Percentiles rank a stretch among this genome's conserved stretches.
These are phyloP conservation scores for Mythimna albipuncta DNA, from an alignment of 2,888 invertebrate genomes.

Conservation along the genomic window DNA sequence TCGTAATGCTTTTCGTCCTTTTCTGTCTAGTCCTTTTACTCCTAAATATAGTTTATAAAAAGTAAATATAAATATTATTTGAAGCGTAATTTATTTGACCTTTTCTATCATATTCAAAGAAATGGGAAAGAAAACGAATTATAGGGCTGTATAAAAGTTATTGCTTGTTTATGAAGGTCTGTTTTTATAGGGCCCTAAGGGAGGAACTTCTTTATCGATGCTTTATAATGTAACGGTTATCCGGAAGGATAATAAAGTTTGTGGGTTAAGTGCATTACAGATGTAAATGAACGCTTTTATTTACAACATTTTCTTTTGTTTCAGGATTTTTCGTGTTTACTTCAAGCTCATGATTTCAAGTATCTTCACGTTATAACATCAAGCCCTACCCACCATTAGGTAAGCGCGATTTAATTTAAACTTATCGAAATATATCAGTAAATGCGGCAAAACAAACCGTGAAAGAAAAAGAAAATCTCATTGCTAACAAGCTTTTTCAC, in stretches of 20 bases:
- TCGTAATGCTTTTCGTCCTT: constrained; percentile 51
- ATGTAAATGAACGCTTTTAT: constrained; percentile 59
- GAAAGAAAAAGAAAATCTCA: constrained; percentile 43
- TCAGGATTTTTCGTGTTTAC: constrained; percentile 75
- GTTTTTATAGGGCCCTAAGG: constrained; percentile 82
- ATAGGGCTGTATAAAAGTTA: constrained; percentile 83
- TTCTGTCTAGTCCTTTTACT: constrained; percentile 33
- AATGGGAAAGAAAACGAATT: constrained; percentile 80
- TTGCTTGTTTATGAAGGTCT: constrained; percentile 88
- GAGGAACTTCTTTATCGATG: constrained; percentile 82
- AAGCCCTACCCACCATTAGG: constrained; percentile 83
- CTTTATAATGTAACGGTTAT: constrained; percentile 83
- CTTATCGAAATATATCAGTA: neutral
- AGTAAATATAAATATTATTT: constrained; percentile 47
- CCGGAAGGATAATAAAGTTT: constrained; percentile 80
- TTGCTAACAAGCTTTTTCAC: constrained; percentile 46
- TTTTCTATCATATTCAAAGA: constrained; percentile 72
- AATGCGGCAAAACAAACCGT: constrained; percentile 32
- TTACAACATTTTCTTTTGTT: constrained; percentile 75
- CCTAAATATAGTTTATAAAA: constrained; percentile 37
- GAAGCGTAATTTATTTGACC: constrained; percentile 42
- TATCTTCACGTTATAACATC: constrained; percentile 84
- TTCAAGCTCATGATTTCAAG: constrained; percentile 78
- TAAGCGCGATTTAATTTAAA: constrained; percentile 65
- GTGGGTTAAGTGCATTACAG: constrained; percentile 70